Evolutionary conservation across 2,113 vertebrate genomes (phyloP).

Genomic region (Platichthys stellatus): DNA sequence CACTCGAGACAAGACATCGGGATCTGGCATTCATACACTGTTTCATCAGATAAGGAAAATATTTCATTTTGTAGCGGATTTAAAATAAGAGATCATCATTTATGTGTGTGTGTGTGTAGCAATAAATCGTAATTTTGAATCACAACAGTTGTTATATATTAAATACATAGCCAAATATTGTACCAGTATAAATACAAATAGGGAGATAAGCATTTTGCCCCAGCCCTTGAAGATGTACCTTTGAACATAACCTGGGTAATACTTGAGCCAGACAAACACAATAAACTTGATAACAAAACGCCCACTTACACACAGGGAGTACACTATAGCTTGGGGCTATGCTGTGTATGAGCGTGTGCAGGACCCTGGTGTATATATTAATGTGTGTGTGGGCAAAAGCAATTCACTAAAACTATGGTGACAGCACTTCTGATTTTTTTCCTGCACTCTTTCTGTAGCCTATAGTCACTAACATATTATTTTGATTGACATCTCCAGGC

Average conservation of each 20-base stretch:
- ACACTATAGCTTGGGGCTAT: constrained; percentile 46
- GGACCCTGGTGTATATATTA: constrained; percentile 22
- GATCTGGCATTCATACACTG: not conserved
- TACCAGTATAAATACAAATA: constrained; percentile 8
- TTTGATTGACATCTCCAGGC: constrained; percentile 49
- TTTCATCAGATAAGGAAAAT: no score
- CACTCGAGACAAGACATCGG: not conserved
- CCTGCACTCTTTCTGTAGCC: constrained; percentile 22
- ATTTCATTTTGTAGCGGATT: not conserved
- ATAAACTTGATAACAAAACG: constrained; percentile 56
- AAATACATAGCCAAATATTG: not conserved
- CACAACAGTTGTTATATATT: no score
- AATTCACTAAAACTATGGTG: constrained; percentile 27
- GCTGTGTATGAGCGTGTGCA: constrained; percentile 10
- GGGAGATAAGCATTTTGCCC: not conserved
- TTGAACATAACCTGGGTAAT: constrained; percentile 51
- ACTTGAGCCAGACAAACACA: constrained; percentile 64
- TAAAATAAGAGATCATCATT: not conserved
- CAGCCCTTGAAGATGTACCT: constrained; percentile 31
- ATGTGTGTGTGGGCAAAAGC: constrained; percentile 13
- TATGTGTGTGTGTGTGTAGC: not conserved
- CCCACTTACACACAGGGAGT: constrained; percentile 52
- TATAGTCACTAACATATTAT: constrained; percentile 26
- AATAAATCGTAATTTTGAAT: no score
- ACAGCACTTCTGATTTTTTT: constrained; percentile 32